Conservation (phyloP, 1,140 invertebrate genomes). For the Pseudomyrmex concolor region DNA sequence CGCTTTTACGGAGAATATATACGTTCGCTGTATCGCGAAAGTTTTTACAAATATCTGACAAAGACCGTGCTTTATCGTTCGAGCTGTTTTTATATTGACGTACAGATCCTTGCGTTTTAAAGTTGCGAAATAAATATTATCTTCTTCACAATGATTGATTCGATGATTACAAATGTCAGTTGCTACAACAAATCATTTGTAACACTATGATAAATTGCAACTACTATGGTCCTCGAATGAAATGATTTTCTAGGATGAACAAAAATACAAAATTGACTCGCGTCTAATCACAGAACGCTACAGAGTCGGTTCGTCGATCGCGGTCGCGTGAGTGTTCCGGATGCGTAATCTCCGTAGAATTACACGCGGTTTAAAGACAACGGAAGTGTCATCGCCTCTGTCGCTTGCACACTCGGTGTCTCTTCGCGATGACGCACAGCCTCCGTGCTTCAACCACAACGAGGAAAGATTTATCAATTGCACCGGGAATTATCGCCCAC, state of each 20-base stretch:
- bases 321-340: constrained; percentile 19
- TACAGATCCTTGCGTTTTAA: not conserved
- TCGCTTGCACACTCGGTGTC: constrained; percentile 30
- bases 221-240: constrained; percentile 2
- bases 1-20: not conserved
- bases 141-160: constrained; percentile 19
- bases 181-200: constrained; percentile 17
- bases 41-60: not conserved
- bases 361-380: constrained; percentile 33
- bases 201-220: constrained; percentile 9
- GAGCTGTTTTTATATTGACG: not conserved
- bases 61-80: too few relatives aligned
- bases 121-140: constrained; percentile 23
- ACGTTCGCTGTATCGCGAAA: not conserved
- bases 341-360: constrained; percentile 43
- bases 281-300: not conserved
- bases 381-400: constrained; percentile 39
- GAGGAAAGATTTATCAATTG: constrained; percentile 50
- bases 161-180: constrained; percentile 25
- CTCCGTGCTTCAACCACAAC: constrained; percentile 6
- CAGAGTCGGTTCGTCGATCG: constrained; percentile 27
- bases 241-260: not conserved
- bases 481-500: constrained; percentile 41
- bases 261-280: constrained; percentile 4
- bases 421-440: constrained; percentile 53